Percentiles rank a stretch among this genome's conserved stretches.
Conservation (phyloP, 1,140 invertebrate genomes). For the Linepithema humile region DNA sequence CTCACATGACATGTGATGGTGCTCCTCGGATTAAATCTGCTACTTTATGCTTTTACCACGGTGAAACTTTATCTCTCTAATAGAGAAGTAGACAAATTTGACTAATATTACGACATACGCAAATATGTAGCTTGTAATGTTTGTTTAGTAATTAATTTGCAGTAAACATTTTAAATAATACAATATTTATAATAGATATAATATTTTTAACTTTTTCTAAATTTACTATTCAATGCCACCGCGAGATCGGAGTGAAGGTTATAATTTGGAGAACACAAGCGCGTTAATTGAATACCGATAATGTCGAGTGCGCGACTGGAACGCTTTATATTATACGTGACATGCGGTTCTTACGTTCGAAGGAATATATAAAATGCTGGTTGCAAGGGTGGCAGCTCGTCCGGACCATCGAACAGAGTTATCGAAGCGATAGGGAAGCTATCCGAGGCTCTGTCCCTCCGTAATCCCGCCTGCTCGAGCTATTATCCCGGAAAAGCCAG, state of each 20-base stretch:
- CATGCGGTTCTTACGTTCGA: background rate
- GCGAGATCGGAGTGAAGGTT: background rate
- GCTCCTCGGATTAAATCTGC: constrained; percentile 1
- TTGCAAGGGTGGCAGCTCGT: constrained; percentile 65
- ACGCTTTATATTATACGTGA: constrained; percentile 6
- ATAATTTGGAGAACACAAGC: background rate
- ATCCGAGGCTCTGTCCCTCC: constrained; percentile 65
- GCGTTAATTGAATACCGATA: constrained; percentile 23
- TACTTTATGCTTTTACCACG: background rate
- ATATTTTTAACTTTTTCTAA: background rate
- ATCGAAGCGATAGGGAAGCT: constrained; percentile 70
- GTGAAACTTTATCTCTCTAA: background rate
- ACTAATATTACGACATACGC: too few relatives aligned
- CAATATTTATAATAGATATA: background rate
- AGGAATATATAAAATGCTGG: constrained; percentile 44
- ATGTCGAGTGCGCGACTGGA: background rate
- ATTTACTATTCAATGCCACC: background rate
- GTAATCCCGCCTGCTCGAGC: constrained; percentile 67
- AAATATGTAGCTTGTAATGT: too few relatives aligned
- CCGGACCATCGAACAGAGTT: constrained; percentile 70
- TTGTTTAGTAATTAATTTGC: background rate
- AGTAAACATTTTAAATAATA: background rate
- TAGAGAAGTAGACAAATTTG: background rate
- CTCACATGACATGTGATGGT: background rate
- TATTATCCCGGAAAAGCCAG: constrained; percentile 73